A percentile compares a stretch with the other conserved stretches of the same genome.
phyloP scores from a whole-genome alignment of 2,113 vertebrate genomes.

The Albula goreensis region DNA sequence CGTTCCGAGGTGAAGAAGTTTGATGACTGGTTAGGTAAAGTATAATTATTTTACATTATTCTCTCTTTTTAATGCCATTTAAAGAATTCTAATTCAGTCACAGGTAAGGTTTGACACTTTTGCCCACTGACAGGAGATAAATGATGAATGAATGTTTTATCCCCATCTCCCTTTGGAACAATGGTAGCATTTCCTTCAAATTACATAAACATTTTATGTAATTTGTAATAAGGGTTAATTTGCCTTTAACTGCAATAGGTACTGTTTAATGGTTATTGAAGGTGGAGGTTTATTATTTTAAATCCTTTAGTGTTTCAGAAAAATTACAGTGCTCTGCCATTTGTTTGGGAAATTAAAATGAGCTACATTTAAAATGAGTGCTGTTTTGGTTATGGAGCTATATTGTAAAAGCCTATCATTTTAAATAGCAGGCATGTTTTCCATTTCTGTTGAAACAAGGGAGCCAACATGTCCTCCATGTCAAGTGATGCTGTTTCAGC shows the following conservation, averaged over 20 bases:
- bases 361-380: too few species aligned
- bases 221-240: too few species aligned
- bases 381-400: too few species aligned
- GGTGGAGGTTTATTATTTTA: neutral
- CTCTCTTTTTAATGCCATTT: conserved; percentile 71
- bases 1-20: conserved; percentile 99
- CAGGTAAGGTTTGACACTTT: neutral
- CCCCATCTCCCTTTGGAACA: neutral
- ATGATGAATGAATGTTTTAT: neutral
- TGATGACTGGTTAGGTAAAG: conserved; percentile 99
- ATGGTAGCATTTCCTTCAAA: neutral
- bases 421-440: too few species aligned
- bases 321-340: too few species aligned
- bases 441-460: too few species aligned
- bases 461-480: too few species aligned
- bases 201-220: neutral
- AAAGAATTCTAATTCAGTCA: conserved; percentile 77
- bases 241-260: neutral
- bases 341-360: too few species aligned
- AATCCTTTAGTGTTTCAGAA: neutral
- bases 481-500: too few species aligned
- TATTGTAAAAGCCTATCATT: too few species aligned
- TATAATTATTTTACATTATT: conserved; percentile 58
- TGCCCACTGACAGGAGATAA: conserved; percentile 13
- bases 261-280: neutral